phyloP scores from a whole-genome alignment of 2,113 vertebrate species.

The Seriola quinqueradiata region DNA sequence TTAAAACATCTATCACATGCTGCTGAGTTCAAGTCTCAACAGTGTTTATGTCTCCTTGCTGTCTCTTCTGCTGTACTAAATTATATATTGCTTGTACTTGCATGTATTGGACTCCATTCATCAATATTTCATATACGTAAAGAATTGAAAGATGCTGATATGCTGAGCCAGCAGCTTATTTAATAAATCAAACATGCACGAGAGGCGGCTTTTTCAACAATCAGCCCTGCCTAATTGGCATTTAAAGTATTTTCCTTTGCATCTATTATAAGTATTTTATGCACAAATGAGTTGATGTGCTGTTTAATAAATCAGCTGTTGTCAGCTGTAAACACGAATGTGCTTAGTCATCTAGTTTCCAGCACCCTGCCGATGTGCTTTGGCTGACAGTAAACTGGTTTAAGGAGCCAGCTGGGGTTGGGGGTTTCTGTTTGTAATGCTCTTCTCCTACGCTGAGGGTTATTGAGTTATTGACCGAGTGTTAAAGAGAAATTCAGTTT shows the following conservation, averaged over 20 bases:
- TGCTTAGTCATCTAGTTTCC: conserved; percentile 51
- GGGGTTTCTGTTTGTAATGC: conserved; percentile 11
- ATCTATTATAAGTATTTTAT: conserved; percentile 44
- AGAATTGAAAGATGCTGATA: conserved; percentile 22
- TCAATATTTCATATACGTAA: conserved; percentile 55
- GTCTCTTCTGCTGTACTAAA: conserved; percentile 11
- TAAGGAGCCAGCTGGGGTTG: conserved; percentile 3
- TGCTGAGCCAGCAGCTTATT: conserved; percentile 24
- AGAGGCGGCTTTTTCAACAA: conserved; percentile 12
- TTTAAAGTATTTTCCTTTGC: conserved; percentile 28
- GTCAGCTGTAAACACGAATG: conserved; percentile 6
- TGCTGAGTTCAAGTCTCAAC: not conserved
- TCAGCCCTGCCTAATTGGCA: conserved; percentile 45
- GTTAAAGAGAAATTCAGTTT: not conserved
- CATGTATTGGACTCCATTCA: conserved; percentile 25
- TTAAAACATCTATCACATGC: not conserved
- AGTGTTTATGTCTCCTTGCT: not conserved
- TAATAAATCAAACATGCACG: conserved; percentile 49
- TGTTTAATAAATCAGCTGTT: conserved; percentile 50
- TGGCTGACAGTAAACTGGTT: conserved; percentile 15
- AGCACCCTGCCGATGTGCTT: conserved; percentile 26
- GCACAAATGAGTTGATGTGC: conserved; percentile 39
- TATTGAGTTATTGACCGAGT: conserved; percentile 35
- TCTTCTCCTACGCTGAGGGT: not conserved
- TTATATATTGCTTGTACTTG: conserved; percentile 5